These are phyloP conservation scores for Dynastes grantii DNA, from an alignment of 2,888 invertebrate species.

Conservation along the genomic window DNA sequence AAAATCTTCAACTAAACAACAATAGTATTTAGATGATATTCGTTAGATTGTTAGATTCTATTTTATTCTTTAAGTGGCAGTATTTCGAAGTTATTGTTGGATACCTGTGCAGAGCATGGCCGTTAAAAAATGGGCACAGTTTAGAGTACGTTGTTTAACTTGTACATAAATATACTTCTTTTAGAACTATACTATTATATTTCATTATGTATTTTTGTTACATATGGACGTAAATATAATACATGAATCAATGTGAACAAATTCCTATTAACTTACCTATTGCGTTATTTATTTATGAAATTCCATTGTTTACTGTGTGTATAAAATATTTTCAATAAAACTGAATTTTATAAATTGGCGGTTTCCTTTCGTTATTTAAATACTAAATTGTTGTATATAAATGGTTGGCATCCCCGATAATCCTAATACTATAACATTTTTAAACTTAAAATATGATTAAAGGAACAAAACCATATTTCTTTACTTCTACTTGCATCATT, in stretches of 20 bases:
- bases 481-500: too few species aligned
- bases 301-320: conserved; percentile 32
- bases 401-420: too few species aligned
- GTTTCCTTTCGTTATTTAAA: too few species aligned
- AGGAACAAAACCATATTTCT: too few species aligned
- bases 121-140: neutral
- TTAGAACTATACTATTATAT: neutral
- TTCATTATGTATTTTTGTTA: conserved; percentile 12
- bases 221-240: neutral
- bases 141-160: conserved; percentile 2
- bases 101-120: conserved; percentile 27
- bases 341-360: conserved; percentile 12
- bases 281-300: conserved; percentile 38
- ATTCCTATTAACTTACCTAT: conserved; percentile 16
- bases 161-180: conserved; percentile 31
- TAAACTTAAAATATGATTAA: too few species aligned
- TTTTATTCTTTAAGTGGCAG: neutral
- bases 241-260: conserved; percentile 13
- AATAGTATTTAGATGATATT: conserved; percentile 5
- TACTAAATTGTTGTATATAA: too few species aligned
- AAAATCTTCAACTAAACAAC: conserved; percentile 68
- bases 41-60: conserved; percentile 22
- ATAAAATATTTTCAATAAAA: conserved; percentile 40
- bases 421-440: too few species aligned
- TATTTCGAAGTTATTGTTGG: conserved; percentile 14